Evolutionary conservation across 2,888 invertebrate species (phyloP), one percentile per base, ranked within the genome.

Genomic region (Spilarctia lutea): DNA sequence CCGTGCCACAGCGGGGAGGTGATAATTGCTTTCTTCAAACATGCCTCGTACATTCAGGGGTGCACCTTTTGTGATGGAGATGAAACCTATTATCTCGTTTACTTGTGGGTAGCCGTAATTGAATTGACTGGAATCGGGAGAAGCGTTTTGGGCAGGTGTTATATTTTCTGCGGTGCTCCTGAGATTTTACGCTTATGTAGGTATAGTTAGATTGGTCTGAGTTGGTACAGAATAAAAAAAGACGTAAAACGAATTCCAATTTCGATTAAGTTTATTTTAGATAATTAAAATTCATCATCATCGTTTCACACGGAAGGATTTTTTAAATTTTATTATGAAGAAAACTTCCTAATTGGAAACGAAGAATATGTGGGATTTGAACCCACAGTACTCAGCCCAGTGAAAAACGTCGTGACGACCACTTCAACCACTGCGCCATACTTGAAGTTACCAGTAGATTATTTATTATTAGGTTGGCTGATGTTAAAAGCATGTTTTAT

Each of bases 21-120:
- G 87, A 86, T 91, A 91, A 91, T 90, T 91, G 90, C 91, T 91
- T 91, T 89, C 90, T 89, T 90, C 88, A 88, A 86, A 82, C 83
- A 80, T 75, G 82, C 83, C 84, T 84, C 84, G 81, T 83, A 78
- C 83, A 82, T 82, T 74, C 83, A 91, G 90, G 90, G 91, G 82
- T 87, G 90, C 52, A 72, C 77, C 76, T 79, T 83, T 89, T 89
- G 85, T 89, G 72, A 86, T 88, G 87, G 80, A 84, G 85, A 89
- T 88, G 56, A n/a, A 73, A 76, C 68, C 75, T 75, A 71, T 74
- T 77, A 75, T 75, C 72, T 68, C 72, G 75, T 73, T 68, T 68
- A 65, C 76, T 76, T 73, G 75, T 33, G 73, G 73, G 70, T 69
- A 66, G 68, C 77, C 75, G 74, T 73, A 78, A 76, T 77, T 77